These are phyloP conservation scores for Maconellicoccus hirsutus DNA, from an alignment of 1,140 invertebrate species.

Conservation along the genomic window DNA sequence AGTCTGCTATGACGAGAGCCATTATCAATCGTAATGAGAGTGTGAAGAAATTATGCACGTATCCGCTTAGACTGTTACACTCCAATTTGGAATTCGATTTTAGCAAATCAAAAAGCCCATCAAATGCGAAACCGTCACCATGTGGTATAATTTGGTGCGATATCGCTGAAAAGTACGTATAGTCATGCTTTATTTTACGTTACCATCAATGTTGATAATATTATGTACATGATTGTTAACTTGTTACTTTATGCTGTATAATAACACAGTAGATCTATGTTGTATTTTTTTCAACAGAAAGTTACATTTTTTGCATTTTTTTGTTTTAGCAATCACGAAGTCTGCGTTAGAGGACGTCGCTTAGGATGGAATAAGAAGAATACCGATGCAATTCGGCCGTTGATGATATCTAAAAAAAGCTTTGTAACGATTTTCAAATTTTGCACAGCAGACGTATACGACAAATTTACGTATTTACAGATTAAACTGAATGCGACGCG, in stretches of 20 bases:
- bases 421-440: constrained; percentile 14
- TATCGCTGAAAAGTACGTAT: constrained; percentile 35
- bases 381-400: constrained; percentile 29
- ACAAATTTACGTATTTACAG: background rate
- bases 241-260: too few relatives aligned
- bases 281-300: background rate
- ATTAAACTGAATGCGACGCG: background rate
- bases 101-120: constrained; percentile 32
- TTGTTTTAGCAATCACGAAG: constrained; percentile 50
- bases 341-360: constrained; percentile 63
- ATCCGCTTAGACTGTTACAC: constrained; percentile 23
- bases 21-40: constrained; percentile 23
- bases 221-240: background rate
- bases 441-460: background rate
- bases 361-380: constrained; percentile 70
- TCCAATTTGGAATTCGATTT: constrained; percentile 26
- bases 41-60: background rate
- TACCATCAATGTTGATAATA: background rate
- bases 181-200: constrained; percentile 1
- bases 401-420: constrained; percentile 20
- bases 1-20: constrained; percentile 46
- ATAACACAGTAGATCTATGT: too few relatives aligned
- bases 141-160: constrained; percentile 49
- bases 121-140: constrained; percentile 40
- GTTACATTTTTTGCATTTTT: constrained; percentile 25